Percentiles rank a stretch among this genome's conserved stretches.
phyloP scores from a whole-genome alignment of 2,113 vertebrate genomes.

The Anthoscopus minutus region DNA sequence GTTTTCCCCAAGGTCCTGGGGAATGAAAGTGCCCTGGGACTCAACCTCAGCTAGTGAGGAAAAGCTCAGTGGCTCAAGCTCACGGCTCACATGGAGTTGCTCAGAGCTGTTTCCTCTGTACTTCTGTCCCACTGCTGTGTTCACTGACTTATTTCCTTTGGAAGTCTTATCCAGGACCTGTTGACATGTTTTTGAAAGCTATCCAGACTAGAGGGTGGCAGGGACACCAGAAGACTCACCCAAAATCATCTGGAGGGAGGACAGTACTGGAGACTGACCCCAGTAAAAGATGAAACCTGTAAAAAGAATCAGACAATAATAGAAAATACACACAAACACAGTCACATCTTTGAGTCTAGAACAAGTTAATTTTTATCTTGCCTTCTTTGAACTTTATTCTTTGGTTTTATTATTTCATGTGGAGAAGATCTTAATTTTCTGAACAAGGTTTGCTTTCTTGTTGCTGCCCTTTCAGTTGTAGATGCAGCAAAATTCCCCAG shows the following conservation, averaged over 20 bases:
- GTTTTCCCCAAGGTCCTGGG: background rate
- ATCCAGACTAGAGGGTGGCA: background rate
- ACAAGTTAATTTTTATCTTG: background rate
- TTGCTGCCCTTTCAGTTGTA: background rate
- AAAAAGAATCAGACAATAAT: background rate
- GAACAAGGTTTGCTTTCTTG: background rate
- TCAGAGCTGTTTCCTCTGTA: background rate
- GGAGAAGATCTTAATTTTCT: background rate
- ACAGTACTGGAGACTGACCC: background rate
- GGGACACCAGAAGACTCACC: background rate
- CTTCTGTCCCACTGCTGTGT: background rate
- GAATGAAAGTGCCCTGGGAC: background rate
- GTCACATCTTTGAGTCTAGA: background rate
- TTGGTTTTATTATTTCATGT: background rate
- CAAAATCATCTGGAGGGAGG: background rate
- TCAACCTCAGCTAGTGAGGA: background rate
- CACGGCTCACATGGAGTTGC: background rate
- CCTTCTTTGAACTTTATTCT: background rate
- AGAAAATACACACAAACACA: background rate
- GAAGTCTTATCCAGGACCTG: background rate
- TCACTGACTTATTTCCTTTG: background rate
- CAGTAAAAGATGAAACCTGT: background rate
- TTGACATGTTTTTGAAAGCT: background rate
- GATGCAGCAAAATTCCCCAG: background rate
- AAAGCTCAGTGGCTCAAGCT: background rate